Evolutionary conservation across 2,888 invertebrate species (phyloP).

Genomic region (Dioctria rufipes): DNA sequence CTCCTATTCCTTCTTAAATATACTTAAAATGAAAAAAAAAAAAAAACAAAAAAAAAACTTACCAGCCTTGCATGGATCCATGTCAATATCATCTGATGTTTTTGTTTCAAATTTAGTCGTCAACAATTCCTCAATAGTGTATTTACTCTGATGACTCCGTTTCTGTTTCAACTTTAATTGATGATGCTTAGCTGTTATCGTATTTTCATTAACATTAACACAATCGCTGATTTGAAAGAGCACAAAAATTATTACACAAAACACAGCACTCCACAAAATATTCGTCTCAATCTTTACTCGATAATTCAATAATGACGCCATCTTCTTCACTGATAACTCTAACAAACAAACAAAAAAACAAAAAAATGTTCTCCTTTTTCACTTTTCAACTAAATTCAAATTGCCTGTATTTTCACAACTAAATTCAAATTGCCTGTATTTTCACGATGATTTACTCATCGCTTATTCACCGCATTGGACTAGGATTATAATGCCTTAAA

Average conservation of each 20-base stretch:
- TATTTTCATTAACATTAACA: constrained; percentile 20
- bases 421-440: neutral
- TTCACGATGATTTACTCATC: neutral
- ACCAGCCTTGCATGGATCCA: constrained; percentile 93
- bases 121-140: constrained; percentile 80
- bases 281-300: neutral
- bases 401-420: neutral
- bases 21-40: constrained; percentile 17
- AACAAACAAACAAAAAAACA: neutral
- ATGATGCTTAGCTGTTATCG: constrained; percentile 50
- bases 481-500: too few relatives aligned
- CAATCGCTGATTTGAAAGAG: constrained; percentile 20
- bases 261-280: constrained; percentile 21
- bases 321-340: constrained; percentile 8
- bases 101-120: constrained; percentile 77
- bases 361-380: neutral
- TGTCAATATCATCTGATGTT: constrained; percentile 82
- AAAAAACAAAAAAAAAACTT: constrained; percentile 70
- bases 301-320: constrained; percentile 20
- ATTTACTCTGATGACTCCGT: constrained; percentile 68
- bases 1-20: neutral
- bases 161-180: constrained; percentile 46
- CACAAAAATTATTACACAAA: constrained; percentile 19
- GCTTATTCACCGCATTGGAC: constrained; percentile 14
- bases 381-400: neutral